These are phyloP conservation scores for Monochamus saltuarius DNA, from an alignment of 1,140 invertebrate species.

Conservation along the genomic window DNA sequence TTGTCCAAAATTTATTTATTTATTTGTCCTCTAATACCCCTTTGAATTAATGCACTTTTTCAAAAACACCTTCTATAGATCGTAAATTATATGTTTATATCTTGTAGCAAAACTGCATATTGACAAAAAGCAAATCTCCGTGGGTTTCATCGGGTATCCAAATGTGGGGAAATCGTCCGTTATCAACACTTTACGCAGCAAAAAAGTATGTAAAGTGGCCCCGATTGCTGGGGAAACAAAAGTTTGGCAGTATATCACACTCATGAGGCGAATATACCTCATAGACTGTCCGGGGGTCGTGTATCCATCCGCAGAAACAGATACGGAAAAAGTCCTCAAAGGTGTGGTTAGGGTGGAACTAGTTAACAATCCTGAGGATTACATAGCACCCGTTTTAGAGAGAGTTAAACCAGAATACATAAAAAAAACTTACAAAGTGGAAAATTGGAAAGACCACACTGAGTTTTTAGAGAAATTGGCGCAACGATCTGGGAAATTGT, in stretches of 20 bases:
- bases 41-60: too few species aligned
- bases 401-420: slow-evolving; percentile 90
- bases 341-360: slow-evolving; percentile 94
- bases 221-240: slow-evolving; percentile 99
- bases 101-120: slow-evolving; percentile 74
- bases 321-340: slow-evolving; percentile 95
- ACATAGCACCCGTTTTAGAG: slow-evolving; percentile 83
- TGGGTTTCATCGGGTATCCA: slow-evolving; percentile 98
- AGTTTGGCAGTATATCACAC: slow-evolving; percentile 99
- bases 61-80: too few species aligned
- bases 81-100: background rate
- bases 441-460: slow-evolving; percentile 73
- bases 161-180: slow-evolving; percentile 99
- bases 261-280: slow-evolving; percentile 96
- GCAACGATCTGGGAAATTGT: slow-evolving; percentile 79
- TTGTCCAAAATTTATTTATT: too few species aligned
- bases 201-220: slow-evolving; percentile 97
- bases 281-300: slow-evolving; percentile 99
- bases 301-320: slow-evolving; percentile 88
- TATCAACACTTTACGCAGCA: slow-evolving; percentile 93
- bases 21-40: too few species aligned
- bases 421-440: slow-evolving; percentile 86
- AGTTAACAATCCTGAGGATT: slow-evolving; percentile 92
- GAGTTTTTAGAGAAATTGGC: slow-evolving; percentile 95
- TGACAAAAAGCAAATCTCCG: slow-evolving; percentile 98